Percentiles rank a stretch among this genome's conserved stretches.
These are phyloP conservation scores for Halocynthia roretzi DNA, from an alignment of 23 tunicate genomes.

Conservation along the genomic window DNA sequence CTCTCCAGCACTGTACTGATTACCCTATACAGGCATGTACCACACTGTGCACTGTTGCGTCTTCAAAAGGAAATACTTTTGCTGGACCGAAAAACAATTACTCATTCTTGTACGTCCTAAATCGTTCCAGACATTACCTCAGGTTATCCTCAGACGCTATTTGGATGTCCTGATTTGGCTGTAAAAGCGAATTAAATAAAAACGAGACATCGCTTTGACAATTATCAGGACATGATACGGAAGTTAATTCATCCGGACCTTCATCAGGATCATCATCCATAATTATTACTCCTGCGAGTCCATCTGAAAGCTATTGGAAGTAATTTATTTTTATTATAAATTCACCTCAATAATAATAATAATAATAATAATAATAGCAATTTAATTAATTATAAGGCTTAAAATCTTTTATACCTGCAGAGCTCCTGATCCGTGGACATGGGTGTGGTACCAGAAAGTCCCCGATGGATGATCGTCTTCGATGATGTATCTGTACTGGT, in stretches of 20 bases:
- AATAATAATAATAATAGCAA: background rate
- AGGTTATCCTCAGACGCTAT: too few species aligned
- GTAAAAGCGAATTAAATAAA: background rate
- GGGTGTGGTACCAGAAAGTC: conserved; percentile 17
- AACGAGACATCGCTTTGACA: conserved; percentile 5
- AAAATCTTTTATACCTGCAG: too few species aligned
- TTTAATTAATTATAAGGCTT: too few species aligned
- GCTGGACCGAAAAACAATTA: too few species aligned
- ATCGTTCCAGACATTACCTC: too few species aligned
- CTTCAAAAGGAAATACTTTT: too few species aligned
- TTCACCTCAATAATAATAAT: background rate
- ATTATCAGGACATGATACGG: conserved; percentile 1
- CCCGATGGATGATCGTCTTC: conserved; percentile 22
- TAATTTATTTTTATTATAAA: background rate
- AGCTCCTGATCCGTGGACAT: conserved; percentile 10
- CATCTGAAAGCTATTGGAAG: background rate
- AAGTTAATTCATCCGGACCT: background rate
- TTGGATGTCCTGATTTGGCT: too few species aligned
- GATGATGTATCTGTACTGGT: conserved; percentile 1
- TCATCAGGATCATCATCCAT: background rate
- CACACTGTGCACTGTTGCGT: too few species aligned
- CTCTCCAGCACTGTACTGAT: too few species aligned
- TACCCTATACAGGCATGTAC: too few species aligned
- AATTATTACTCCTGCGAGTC: background rate
- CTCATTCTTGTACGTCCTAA: too few species aligned